Evolutionary conservation across 2,113 vertebrate species (phyloP).

Genomic region (Heterocephalus glaber): DNA sequence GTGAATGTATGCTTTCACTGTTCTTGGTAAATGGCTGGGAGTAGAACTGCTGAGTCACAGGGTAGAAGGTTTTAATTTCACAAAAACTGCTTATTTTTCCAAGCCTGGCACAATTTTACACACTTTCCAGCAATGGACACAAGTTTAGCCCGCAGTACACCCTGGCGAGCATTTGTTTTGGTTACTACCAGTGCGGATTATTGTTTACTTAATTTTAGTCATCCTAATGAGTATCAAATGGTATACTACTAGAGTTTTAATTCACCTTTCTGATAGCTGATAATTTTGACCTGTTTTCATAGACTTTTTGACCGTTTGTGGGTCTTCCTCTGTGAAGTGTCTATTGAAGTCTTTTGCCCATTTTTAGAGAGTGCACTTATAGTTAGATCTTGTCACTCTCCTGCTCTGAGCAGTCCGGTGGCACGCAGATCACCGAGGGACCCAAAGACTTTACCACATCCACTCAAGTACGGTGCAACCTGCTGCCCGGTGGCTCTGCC

Average conservation of each 20-base stretch:
- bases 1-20: not conserved
- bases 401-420: not conserved
- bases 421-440: not conserved
- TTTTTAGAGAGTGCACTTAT: not conserved
- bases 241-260: not conserved
- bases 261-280: not conserved
- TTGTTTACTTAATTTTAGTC: not conserved
- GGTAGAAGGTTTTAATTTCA: not conserved
- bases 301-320: not conserved
- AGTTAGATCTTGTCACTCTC: not conserved
- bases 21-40: not conserved
- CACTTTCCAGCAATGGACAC: not conserved
- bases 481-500: too few species aligned
- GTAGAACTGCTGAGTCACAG: not conserved
- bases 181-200: not conserved
- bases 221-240: not conserved
- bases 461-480: not conserved
- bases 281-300: not conserved
- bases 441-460: not conserved
- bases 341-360: not conserved
- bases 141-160: not conserved
- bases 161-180: not conserved
- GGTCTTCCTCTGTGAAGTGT: not conserved
- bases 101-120: not conserved
- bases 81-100: not conserved